These are phyloP conservation scores for Onychorhynchus coronatus DNA, from an alignment of 2,113 vertebrate species.

Conservation along the genomic window DNA sequence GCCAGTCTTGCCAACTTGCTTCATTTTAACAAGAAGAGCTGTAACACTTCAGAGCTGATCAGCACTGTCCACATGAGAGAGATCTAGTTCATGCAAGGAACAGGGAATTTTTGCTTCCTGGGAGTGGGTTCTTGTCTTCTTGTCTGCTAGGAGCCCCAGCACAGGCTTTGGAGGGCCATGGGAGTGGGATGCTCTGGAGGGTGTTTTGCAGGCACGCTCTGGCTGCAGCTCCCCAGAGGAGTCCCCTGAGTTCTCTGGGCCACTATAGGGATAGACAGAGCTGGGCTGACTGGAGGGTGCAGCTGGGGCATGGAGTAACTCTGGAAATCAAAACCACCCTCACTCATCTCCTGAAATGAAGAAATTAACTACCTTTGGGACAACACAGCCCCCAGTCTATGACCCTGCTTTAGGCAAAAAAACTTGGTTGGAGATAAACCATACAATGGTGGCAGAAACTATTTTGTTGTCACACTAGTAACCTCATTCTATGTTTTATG, in stretches of 20 bases:
- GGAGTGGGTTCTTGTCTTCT: not conserved
- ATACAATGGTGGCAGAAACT: not conserved
- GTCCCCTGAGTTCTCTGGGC: not conserved
- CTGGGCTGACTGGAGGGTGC: not conserved
- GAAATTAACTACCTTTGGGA: not conserved
- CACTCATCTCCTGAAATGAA: too few relatives aligned
- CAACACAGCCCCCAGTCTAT: not conserved
- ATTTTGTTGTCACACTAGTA: not conserved
- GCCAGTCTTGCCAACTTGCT: not conserved
- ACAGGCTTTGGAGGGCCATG: accelerated
- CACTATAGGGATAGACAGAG: not conserved
- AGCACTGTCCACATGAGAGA: not conserved
- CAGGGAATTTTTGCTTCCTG: not conserved
- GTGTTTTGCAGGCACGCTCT: not conserved
- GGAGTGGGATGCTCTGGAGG: not conserved
- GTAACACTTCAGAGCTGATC: not conserved
- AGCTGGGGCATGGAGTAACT: not conserved
- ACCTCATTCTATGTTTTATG: not conserved
- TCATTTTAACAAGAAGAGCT: not conserved
- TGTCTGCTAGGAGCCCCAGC: not conserved
- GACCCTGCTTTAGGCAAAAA: not conserved
- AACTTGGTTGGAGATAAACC: not conserved
- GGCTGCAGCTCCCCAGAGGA: not conserved
- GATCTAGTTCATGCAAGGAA: not conserved
- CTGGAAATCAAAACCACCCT: not conserved